A percentile compares a stretch with the other conserved stretches of the same genome.
These are phyloP conservation scores for Drosophila tristis DNA, from an alignment of 1,140 invertebrate genomes.

Conservation along the genomic window DNA sequence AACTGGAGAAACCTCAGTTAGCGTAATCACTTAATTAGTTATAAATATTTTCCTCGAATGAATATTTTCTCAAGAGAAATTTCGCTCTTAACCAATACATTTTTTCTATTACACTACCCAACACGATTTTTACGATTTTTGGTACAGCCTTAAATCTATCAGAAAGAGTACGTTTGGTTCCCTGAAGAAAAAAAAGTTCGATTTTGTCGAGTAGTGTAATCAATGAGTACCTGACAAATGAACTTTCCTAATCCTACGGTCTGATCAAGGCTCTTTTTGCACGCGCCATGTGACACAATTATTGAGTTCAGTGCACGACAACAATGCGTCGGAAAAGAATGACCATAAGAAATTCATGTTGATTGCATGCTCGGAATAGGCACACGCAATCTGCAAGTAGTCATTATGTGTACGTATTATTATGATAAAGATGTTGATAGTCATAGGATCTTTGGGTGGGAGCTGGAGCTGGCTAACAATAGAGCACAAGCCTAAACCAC, in stretches of 20 bases:
- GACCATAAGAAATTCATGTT: conserved; percentile 39
- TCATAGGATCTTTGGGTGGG: conserved; percentile 20
- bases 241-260: conserved; percentile 18
- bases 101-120: background rate
- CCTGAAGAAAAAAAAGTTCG: no score
- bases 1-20: no score
- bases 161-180: no score
- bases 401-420: conserved; percentile 49
- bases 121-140: no score
- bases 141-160: no score
- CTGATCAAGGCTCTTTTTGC: conserved; percentile 40
- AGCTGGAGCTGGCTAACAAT: conserved; percentile 40
- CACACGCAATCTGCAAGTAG: conserved; percentile 43
- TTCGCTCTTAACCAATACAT: no score
- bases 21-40: no score
- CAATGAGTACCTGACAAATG: background rate
- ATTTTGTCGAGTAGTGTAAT: background rate
- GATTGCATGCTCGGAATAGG: conserved; percentile 28
- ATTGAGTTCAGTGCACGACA: conserved; percentile 36
- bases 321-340: conserved; percentile 21
- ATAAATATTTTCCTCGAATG: no score
- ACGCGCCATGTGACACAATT: conserved; percentile 59
- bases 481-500: conserved; percentile 25
- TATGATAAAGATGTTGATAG: conserved; percentile 20
- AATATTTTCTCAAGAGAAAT: no score